These are phyloP conservation scores for Eristalinus sepulchralis DNA, from an alignment of 2,888 invertebrate species.

Conservation along the genomic window DNA sequence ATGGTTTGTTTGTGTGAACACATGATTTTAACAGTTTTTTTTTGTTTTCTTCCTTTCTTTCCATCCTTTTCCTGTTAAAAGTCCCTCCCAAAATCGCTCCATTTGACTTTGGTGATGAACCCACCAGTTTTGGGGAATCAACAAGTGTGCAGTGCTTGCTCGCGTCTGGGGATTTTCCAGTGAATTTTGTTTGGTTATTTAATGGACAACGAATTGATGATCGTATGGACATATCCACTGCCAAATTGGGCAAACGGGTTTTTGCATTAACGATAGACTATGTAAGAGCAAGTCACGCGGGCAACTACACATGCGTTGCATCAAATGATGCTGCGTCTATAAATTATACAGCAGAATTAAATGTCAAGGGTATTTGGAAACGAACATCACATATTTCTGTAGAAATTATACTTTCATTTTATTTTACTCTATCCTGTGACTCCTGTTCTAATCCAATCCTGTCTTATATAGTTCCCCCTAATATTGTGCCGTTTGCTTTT, in stretches of 20 bases:
- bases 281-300: conserved; percentile 86
- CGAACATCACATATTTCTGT: conserved; percentile 12
- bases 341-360: conserved; percentile 83
- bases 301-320: conserved; percentile 87
- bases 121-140: conserved; percentile 85
- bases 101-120: conserved; percentile 86
- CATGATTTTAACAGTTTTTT: conserved; percentile 24
- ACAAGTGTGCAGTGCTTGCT: conserved; percentile 84
- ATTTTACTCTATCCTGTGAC: conserved; percentile 4
- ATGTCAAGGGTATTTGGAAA: conserved; percentile 82
- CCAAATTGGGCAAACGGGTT: conserved; percentile 83
- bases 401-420: conserved; percentile 11
- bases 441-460: not conserved
- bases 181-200: conserved; percentile 87
- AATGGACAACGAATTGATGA: conserved; percentile 80
- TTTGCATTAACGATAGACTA: conserved; percentile 87
- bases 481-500: conserved; percentile 88
- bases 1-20: conserved; percentile 82
- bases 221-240: conserved; percentile 82
- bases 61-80: conserved; percentile 76
- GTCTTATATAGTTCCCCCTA: conserved; percentile 85
- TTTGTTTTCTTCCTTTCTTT: conserved; percentile 39
- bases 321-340: conserved; percentile 85
- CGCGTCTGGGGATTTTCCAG: conserved; percentile 85
- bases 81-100: conserved; percentile 89